Percentiles rank a stretch among this genome's conserved stretches.
Conservation (phyloP, 2,888 invertebrate genomes). For the Diaprepes abbreviatus region DNA sequence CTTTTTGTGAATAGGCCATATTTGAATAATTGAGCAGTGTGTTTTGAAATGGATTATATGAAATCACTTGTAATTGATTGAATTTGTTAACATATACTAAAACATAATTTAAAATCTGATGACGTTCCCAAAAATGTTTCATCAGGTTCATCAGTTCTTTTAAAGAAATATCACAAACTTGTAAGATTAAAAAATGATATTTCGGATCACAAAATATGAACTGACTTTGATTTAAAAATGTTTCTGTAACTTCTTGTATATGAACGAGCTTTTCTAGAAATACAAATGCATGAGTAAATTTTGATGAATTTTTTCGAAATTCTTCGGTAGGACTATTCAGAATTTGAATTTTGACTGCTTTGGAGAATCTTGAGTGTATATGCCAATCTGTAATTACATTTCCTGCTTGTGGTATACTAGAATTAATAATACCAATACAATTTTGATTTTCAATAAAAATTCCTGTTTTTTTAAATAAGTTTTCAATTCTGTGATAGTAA, state of each 20-base stretch:
- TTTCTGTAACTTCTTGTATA: background rate
- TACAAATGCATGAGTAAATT: conserved; percentile 22
- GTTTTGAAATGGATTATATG: conserved; percentile 16
- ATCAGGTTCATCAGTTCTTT: background rate
- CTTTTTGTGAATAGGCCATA: background rate
- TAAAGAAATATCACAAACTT: background rate
- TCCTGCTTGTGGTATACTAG: conserved; percentile 12
- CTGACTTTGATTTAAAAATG: conserved; percentile 14
- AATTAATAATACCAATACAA: conserved; percentile 17
- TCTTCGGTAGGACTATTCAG: conserved; percentile 16
- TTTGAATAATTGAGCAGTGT: background rate
- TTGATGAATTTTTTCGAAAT: background rate
- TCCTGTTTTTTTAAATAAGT: background rate
- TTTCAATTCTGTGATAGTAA: background rate
- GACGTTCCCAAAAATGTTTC: conserved; percentile 13
- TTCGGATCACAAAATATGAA: conserved; percentile 27
- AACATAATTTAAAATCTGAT: conserved; percentile 25
- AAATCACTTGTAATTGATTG: conserved; percentile 6
- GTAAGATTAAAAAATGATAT: conserved; percentile 11
- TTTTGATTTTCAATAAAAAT: background rate
- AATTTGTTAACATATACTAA: background rate
- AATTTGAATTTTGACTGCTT: conserved; percentile 1
- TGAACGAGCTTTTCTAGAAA: conserved; percentile 15
- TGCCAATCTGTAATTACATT: conserved; percentile 5
- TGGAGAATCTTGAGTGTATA: background rate